These are phyloP conservation scores for Ovis canadensis DNA, from an alignment of 2,113 vertebrate species.

Conservation along the genomic window DNA sequence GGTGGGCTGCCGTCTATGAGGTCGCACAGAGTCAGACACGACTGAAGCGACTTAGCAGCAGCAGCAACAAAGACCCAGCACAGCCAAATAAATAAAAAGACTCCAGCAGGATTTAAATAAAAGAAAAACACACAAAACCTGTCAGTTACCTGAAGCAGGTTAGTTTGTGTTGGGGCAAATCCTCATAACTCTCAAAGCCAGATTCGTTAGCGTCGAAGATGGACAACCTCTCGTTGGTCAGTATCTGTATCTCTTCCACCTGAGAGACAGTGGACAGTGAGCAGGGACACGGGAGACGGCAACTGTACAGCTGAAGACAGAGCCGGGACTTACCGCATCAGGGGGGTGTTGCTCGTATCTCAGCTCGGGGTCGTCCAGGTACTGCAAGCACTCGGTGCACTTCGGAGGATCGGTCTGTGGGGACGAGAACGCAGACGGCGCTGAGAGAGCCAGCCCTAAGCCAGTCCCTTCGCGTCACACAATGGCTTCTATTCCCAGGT, in stretches of 20 bases:
- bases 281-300: background rate
- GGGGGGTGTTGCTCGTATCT: slow-evolving; percentile 95
- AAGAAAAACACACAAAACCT: background rate
- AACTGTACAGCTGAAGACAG: rapidly evolving
- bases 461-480: rapidly evolving
- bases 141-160: slow-evolving; percentile 90
- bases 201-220: slow-evolving; percentile 93
- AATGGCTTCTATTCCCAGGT: rapidly evolving
- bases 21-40: too few relatives aligned
- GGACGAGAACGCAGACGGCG: rapidly evolving
- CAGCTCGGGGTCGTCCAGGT: slow-evolving; percentile 93
- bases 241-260: slow-evolving; percentile 95
- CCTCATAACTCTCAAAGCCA: slow-evolving; percentile 96
- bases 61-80: background rate
- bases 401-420: slow-evolving; percentile 87
- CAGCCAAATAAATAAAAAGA: background rate
- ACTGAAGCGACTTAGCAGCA: too few relatives aligned
- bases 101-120: background rate
- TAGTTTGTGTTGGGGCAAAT: slow-evolving; percentile 94
- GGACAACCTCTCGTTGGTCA: slow-evolving; percentile 92
- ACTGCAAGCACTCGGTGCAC: slow-evolving; percentile 92
- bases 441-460: background rate
- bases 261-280: slow-evolving; percentile 45
- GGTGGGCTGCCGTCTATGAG: too few relatives aligned
- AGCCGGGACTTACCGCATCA: slow-evolving; percentile 64